Evolutionary conservation across 2,797 vertebrate species (phyloP), one percentile per base, ranked within the genome.

Genomic region (Megaceryle alcyon): DNA sequence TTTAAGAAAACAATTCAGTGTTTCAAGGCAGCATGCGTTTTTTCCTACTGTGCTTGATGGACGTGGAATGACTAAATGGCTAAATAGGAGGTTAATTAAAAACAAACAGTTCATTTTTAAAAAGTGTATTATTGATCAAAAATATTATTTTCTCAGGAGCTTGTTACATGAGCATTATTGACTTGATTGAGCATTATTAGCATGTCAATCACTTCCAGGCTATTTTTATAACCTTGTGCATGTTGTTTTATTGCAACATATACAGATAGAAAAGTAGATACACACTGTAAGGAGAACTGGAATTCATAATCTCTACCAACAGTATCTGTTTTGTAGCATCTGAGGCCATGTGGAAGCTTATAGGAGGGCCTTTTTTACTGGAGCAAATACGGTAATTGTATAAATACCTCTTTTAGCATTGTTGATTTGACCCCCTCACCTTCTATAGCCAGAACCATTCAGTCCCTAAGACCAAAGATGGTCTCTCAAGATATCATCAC

Each of bases 71-170:
- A 98, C 98, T 98, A 98, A 97, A 96, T 97, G 98, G 96, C 98
- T 98, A 98, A 98, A 98, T 97, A 96, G 97, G 97, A 98, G 80
- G 97, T 98, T 98, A 98, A 99, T 98, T 98, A 98, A 99, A 99
- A 98, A 97, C 98, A 99, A 99, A 99, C 98, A 98, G 97, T 97
- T 97, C 97, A 86, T 93, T 75, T 97, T 88, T 43, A 0, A 86
- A 82, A 95, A 90, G 83, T 94, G 60, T 86, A 90, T 96, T 97
- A 97, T 97, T 96, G 97, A 95, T 94, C 93, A 96, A 96, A 96
- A 97, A 94, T 82, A 69, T 88, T 97, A 82, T 98, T 98, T 97
- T 97, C 97, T 98, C 97, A 97, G 96, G 97, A 97, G 96, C 91
- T 95, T 43, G 90, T 92, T 92, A 96, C 64, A 91, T 20, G 54